Evolutionary conservation across 2,113 vertebrate genomes (phyloP).

Genomic region (Trichechus manatus): DNA sequence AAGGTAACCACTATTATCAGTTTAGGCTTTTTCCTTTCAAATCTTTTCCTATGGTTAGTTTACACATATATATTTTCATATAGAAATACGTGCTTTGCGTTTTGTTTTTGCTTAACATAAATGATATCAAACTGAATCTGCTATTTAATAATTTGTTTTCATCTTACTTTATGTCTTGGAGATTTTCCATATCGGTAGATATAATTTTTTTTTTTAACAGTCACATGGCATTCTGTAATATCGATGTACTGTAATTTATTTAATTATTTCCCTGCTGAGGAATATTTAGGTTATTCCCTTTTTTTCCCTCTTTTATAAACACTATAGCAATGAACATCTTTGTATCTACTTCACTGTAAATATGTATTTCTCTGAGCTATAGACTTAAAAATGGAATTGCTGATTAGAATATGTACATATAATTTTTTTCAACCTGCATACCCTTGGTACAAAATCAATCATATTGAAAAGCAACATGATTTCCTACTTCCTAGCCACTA

Average conservation of each 20-base stretch:
- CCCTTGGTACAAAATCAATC: not conserved
- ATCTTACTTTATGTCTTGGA: not conserved
- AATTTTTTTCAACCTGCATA: not conserved
- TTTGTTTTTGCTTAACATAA: not conserved
- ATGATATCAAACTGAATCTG: not conserved
- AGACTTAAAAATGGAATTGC: conserved; percentile 19
- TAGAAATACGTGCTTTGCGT: not conserved
- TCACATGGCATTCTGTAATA: not conserved
- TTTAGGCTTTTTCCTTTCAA: not conserved
- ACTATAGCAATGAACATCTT: not conserved
- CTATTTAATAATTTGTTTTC: not conserved
- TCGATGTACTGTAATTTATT: not conserved
- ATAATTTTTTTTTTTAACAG: not conserved
- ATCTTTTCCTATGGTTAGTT: not conserved
- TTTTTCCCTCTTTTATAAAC: not conserved
- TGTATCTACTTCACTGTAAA: not conserved
- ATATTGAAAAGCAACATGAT: not conserved
- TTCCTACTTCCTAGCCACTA: not conserved
- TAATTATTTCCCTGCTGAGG: not conserved
- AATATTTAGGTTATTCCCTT: too few relatives aligned
- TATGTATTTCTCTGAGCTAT: not conserved
- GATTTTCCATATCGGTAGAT: not conserved
- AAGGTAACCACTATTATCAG: not conserved
- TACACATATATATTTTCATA: not conserved
- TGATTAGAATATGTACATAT: not conserved